Conservation (phyloP, 2,888 invertebrate genomes). For the Epinotia brunnichana region DNA sequence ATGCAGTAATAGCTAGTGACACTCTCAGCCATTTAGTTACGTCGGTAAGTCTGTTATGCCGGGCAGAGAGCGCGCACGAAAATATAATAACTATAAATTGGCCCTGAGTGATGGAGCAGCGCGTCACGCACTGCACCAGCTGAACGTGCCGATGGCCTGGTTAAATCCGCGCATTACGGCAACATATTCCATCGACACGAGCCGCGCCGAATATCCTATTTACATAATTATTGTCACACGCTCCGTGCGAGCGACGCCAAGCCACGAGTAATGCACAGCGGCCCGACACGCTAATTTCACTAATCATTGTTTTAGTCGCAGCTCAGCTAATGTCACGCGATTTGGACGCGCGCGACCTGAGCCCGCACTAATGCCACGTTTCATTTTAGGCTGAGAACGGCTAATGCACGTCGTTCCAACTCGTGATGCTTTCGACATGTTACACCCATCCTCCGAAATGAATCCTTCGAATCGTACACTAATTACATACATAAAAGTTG, state of each 20-base stretch:
- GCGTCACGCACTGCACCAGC: conserved; percentile 48
- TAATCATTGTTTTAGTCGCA: conserved; percentile 64
- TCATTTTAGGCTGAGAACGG: conserved; percentile 33
- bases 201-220: conserved; percentile 61
- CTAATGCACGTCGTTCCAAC: conserved; percentile 20
- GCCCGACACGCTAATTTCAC: conserved; percentile 57
- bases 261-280: conserved; percentile 51
- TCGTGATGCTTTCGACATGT: conserved; percentile 6
- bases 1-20: conserved; percentile 51
- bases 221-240: conserved; percentile 70
- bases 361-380: conserved; percentile 41
- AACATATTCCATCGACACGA: conserved; percentile 59
- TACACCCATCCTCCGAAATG: neutral
- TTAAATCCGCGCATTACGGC: conserved; percentile 57
- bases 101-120: conserved; percentile 47
- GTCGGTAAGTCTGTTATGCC: conserved; percentile 18
- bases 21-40: conserved; percentile 40
- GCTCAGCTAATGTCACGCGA: conserved; percentile 45
- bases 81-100: conserved; percentile 48
- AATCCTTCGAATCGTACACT: neutral
- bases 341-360: conserved; percentile 39
- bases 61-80: conserved; percentile 38
- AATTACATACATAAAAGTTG: neutral
- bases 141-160: conserved; percentile 51
- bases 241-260: conserved; percentile 24